Base-by-base conservation (phyloP, 2,797 vertebrate species). In the Danio albolineatus region DNA sequence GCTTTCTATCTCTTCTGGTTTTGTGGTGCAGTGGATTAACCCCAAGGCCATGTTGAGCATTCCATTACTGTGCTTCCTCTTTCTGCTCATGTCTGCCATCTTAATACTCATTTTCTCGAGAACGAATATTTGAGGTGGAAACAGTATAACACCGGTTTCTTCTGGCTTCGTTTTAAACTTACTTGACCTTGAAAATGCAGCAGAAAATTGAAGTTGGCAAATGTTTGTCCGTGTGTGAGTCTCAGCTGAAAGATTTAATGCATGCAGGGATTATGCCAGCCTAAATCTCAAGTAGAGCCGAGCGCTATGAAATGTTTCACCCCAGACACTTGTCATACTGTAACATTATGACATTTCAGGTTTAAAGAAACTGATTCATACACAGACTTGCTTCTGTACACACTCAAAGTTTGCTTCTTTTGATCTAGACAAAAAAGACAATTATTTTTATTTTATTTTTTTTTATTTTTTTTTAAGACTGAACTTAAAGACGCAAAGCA, bases 121-220 rank as follows among this genome's bases (percentile, higher is more conserved):
- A 46, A 72, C 9, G 0, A 44, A 57, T 6, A 16, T n/a, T 59
- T 46, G 5, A 4, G 41, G 8, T 16, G 12, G 17, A 59, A 59
- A 46, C 39, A 28, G 44, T 28, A n/a, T 39, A 17, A 10, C 28
- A 8, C 48, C 12, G 2, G 36, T 21, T 7, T 28, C 14, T 62
- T 74, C 39, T 75, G 21, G 10, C n/a, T 36, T 51, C 44, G 56
- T 59, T 44, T 57, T 54, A 72, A 28, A 44, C 13, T 46, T 59
- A 36, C 17, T 75, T 53, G 60, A 75, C 28, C 36, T 64, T 2
- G 14, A 36, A 73, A 48, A 48, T n/a, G 13, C 44, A 59, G 14
- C 7, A 75, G 48, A 62, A 38, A 57, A 75, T 53, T 54, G 17
- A 76, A 76, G 39, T 28, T 76, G 46, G 12, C 28, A 54, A 65